These are phyloP conservation scores for Melanotaenia trifasciata DNA, from an alignment of 2,797 vertebrate species.

Conservation along the genomic window DNA sequence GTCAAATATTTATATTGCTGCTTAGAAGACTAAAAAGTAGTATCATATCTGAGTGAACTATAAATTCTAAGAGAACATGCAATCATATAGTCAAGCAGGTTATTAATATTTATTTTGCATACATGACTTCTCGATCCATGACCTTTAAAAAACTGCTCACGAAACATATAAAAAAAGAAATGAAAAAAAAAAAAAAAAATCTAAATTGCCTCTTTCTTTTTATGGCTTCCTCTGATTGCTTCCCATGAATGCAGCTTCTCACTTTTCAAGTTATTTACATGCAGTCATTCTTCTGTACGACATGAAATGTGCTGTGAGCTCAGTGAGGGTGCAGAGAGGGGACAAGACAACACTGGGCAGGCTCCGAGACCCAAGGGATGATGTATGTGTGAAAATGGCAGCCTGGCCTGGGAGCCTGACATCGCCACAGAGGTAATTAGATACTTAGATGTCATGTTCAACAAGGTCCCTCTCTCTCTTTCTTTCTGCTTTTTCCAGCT, in stretches of 20 bases:
- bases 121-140: constrained; percentile 23
- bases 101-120: constrained; percentile 58
- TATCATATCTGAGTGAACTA: constrained; percentile 6
- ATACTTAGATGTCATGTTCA: constrained; percentile 74
- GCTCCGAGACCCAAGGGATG: constrained; percentile 27
- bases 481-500: constrained; percentile 12
- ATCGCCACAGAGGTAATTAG: constrained; percentile 73
- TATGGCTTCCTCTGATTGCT: neutral
- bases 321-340: constrained; percentile 12
- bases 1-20: constrained; percentile 66
- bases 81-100: constrained; percentile 23
- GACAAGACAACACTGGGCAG: constrained; percentile 22
- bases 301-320: constrained; percentile 38
- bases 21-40: constrained; percentile 13
- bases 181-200: constrained; percentile 3
- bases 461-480: constrained; percentile 52
- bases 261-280: constrained; percentile 30
- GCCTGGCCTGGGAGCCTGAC: constrained; percentile 56
- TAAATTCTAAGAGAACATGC: constrained; percentile 24
- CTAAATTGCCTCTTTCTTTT: neutral
- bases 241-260: neutral
- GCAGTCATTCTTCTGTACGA: neutral
- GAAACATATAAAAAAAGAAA: constrained; percentile 15
- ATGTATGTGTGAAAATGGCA: constrained; percentile 51
- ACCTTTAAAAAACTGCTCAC: constrained; percentile 29